Evolutionary conservation across 2,888 invertebrate species (phyloP).

Genomic region (Drosophila subquinaria): DNA sequence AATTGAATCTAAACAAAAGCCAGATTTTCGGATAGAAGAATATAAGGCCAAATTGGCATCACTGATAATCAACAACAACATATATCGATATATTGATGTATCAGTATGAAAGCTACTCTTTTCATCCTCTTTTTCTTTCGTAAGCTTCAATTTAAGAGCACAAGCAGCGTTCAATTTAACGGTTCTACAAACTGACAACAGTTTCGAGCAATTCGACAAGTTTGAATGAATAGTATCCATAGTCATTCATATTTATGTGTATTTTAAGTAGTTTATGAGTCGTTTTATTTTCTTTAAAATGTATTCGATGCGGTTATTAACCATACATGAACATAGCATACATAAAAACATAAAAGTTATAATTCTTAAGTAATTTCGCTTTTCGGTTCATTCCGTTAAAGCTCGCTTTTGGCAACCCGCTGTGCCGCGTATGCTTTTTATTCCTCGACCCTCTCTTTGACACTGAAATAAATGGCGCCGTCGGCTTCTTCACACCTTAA

Average conservation of each 20-base stretch:
- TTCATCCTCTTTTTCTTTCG: neutral
- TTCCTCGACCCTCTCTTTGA: conserved; percentile 6
- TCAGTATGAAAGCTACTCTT: neutral
- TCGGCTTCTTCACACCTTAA: conserved; percentile 60
- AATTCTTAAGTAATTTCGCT: conserved; percentile 15
- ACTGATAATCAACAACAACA: too few relatives aligned
- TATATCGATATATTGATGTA: neutral
- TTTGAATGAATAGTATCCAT: conserved; percentile 1
- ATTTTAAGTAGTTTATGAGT: conserved; percentile 2
- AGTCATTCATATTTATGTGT: conserved; percentile 1
- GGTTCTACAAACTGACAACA: neutral
- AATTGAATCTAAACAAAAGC: too few relatives aligned
- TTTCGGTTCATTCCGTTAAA: conserved; percentile 12
- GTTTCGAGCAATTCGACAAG: neutral
- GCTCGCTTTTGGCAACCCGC: conserved; percentile 14
- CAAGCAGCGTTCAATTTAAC: neutral
- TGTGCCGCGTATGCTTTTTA: neutral
- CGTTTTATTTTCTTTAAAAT: conserved; percentile 19
- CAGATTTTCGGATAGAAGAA: too few relatives aligned
- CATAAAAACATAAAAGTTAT: conserved; percentile 3
- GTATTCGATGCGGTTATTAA: conserved; percentile 26
- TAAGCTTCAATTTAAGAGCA: neutral
- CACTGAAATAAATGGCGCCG: conserved; percentile 35
- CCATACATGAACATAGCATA: conserved; percentile 9
- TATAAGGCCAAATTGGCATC: too few relatives aligned